phyloP scores from a whole-genome alignment of 2,797 vertebrate species.

The Brachyrhaphis roseni region DNA sequence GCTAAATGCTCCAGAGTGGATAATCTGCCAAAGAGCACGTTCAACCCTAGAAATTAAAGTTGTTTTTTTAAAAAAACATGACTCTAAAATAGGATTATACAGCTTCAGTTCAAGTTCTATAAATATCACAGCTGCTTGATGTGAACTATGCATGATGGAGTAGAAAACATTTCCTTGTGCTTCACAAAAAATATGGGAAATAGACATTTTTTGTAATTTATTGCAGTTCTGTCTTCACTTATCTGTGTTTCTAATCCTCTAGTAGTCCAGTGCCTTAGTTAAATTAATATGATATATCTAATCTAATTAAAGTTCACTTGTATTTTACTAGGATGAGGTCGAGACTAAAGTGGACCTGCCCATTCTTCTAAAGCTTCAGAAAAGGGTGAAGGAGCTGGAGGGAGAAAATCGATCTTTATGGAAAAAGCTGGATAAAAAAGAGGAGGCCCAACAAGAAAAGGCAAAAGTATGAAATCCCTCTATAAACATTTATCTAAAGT shows the following conservation, averaged over 20 bases:
- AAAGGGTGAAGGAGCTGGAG: slow-evolving; percentile 91
- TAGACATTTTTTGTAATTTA: neutral
- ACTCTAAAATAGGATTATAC: neutral
- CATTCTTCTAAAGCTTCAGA: slow-evolving; percentile 94
- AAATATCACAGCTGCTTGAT: neutral
- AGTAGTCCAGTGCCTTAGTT: slow-evolving; percentile 49
- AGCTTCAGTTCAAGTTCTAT: neutral
- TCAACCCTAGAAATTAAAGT: neutral
- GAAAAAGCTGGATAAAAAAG: slow-evolving; percentile 88
- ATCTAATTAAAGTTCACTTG: slow-evolving; percentile 5
- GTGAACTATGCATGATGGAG: neutral
- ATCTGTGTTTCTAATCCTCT: slow-evolving; percentile 33
- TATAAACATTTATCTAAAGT: neutral
- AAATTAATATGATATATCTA: slow-evolving; percentile 17
- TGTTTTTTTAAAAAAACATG: neutral
- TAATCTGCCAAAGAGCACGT: neutral
- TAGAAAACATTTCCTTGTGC: neutral
- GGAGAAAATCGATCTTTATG: slow-evolving; percentile 91
- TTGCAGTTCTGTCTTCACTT: neutral
- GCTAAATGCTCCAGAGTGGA: neutral
- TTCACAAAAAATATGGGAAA: neutral
- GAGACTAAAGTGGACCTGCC: slow-evolving; percentile 86
- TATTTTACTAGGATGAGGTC: slow-evolving; percentile 76
- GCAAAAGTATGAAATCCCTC: slow-evolving; percentile 75
- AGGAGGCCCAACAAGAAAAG: slow-evolving; percentile 86